phyloP scores from a whole-genome alignment of 2,113 vertebrate species.

The Trematomus loennbergii region DNA sequence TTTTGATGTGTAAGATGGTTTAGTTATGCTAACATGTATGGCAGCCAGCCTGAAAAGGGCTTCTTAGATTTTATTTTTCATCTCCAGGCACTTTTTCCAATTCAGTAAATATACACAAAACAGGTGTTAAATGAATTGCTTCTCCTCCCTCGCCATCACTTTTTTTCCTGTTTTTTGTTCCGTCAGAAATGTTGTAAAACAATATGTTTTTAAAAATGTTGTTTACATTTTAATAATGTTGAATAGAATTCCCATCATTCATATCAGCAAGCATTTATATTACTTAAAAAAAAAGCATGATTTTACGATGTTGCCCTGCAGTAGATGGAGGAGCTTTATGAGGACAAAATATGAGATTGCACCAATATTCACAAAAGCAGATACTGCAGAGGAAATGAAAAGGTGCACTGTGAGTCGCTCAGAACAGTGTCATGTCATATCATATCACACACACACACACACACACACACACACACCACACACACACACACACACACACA shows the following conservation, averaged over 20 bases:
- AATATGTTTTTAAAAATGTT: neutral
- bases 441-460: neutral
- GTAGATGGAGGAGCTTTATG: constrained; percentile 13
- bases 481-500: too few species aligned
- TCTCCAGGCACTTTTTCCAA: constrained; percentile 1
- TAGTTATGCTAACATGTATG: constrained; percentile 8
- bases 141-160: too few species aligned
- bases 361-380: constrained; percentile 34
- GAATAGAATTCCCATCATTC: neutral
- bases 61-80: neutral
- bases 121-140: too few species aligned
- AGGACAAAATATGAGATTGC: constrained; percentile 56
- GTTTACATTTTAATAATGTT: neutral
- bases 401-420: constrained; percentile 48
- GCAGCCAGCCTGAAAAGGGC: constrained; percentile 28
- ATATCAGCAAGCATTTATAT: neutral
- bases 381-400: constrained; percentile 47
- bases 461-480: neutral
- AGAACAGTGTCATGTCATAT: constrained; percentile 3
- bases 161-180: too few species aligned
- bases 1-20: constrained; percentile 7
- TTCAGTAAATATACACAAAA: too few species aligned
- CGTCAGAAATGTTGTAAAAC: too few species aligned
- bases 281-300: constrained; percentile 16
- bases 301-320: constrained; percentile 9